These are phyloP conservation scores for Peromyscus eremicus DNA, from an alignment of 2,797 vertebrate species.

Conservation along the genomic window DNA sequence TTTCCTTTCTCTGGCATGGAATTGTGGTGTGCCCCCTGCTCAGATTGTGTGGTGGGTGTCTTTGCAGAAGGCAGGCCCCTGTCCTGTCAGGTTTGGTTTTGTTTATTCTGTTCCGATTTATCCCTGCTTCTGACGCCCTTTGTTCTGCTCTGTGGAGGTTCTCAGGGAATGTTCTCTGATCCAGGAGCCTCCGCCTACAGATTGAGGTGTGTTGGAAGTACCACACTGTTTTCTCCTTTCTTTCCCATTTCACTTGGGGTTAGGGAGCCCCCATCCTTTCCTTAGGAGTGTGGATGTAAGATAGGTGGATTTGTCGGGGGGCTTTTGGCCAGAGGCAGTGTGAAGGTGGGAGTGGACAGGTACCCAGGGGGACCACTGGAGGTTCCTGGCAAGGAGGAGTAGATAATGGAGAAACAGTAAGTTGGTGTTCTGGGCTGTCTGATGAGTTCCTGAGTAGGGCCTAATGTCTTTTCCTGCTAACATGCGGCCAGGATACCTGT, in stretches of 20 bases:
- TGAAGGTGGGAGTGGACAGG: neutral
- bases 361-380: accelerated
- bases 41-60: neutral
- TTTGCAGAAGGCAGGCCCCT: neutral
- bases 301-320: neutral
- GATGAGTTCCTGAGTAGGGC: neutral
- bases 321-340: neutral
- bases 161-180: neutral
- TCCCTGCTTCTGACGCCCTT: neutral
- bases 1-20: neutral
- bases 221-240: neutral
- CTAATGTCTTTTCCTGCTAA: neutral
- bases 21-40: neutral
- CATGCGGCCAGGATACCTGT: accelerated
- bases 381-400: neutral
- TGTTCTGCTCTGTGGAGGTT: neutral
- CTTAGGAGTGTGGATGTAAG: neutral
- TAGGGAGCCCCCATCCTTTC: neutral
- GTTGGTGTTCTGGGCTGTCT: accelerated
- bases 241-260: neutral
- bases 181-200: neutral
- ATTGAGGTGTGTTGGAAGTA: neutral
- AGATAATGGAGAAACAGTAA: neutral
- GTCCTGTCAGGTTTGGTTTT: neutral
- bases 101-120: slow-evolving; percentile 3